phyloP scores from a whole-genome alignment of 2,888 invertebrate species.

The Polymixis flavicincta region DNA sequence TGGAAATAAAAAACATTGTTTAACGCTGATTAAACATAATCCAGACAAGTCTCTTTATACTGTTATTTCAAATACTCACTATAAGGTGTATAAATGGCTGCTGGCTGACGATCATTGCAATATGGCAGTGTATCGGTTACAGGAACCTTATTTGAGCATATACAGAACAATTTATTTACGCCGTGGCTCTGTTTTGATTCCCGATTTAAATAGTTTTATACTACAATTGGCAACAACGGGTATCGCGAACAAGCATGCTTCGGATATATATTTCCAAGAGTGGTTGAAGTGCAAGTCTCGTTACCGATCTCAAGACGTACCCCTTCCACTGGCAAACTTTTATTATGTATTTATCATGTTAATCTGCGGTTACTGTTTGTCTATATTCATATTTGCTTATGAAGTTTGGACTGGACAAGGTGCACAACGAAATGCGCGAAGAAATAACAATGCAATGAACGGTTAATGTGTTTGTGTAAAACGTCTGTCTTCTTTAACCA shows the following conservation, averaged over 20 bases:
- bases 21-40: conserved; percentile 54
- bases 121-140: conserved; percentile 56
- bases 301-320: not conserved
- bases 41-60: conserved; percentile 64
- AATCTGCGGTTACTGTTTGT: conserved; percentile 64
- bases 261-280: conserved; percentile 51
- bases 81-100: conserved; percentile 58
- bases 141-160: conserved; percentile 55
- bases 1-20: conserved; percentile 62
- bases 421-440: not conserved
- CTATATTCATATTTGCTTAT: conserved; percentile 63
- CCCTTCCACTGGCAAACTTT: conserved; percentile 60
- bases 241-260: conserved; percentile 53
- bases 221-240: conserved; percentile 56
- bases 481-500: conserved; percentile 5
- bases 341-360: conserved; percentile 64
- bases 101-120: conserved; percentile 62
- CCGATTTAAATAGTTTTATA: conserved; percentile 52
- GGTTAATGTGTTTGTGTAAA: not conserved
- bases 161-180: conserved; percentile 69
- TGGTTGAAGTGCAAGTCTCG: conserved; percentile 61
- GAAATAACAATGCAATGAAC: not conserved
- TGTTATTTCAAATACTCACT: conserved; percentile 55
- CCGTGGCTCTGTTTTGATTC: conserved; percentile 68
- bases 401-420: conserved; percentile 38